phyloP scores from a whole-genome alignment of 2,113 vertebrate species.

The Ailuropoda melanoleuca region DNA sequence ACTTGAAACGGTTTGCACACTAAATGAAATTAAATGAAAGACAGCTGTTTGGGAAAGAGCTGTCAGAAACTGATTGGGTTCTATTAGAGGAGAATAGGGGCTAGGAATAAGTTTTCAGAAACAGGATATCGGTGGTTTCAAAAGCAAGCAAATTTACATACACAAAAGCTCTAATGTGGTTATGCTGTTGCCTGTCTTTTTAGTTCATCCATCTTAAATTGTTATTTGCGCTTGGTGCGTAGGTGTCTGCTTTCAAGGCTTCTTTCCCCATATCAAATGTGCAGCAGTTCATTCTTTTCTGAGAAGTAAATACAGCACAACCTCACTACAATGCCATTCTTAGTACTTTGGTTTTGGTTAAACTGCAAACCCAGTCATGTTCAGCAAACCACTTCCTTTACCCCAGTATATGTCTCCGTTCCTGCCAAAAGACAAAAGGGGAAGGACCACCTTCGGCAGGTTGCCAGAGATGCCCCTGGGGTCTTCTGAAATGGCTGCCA shows the following conservation, averaged over 20 bases:
- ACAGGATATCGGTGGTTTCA: constrained; percentile 67
- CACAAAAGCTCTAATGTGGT: constrained; percentile 22
- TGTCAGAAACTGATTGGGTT: constrained; percentile 76
- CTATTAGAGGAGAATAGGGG: constrained; percentile 68
- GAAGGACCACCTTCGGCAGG: constrained; percentile 24
- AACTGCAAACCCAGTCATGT: constrained; percentile 48
- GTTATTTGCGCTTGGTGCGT: constrained; percentile 57
- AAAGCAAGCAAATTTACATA: constrained; percentile 67
- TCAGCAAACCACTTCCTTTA: constrained; percentile 61
- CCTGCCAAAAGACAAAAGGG: not conserved
- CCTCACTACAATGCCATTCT: not conserved
- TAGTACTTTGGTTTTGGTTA: constrained; percentile 65
- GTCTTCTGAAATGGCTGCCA: constrained; percentile 38
- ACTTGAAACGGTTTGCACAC: constrained; percentile 75
- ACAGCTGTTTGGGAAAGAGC: constrained; percentile 79
- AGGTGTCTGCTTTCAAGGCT: constrained; percentile 69
- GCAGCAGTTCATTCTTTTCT: constrained; percentile 25
- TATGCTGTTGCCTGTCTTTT: constrained; percentile 53
- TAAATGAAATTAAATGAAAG: constrained; percentile 78
- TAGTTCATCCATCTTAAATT: constrained; percentile 53
- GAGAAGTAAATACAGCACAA: constrained; percentile 50
- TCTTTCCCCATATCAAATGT: constrained; percentile 53
- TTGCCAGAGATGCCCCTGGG: constrained; percentile 36
- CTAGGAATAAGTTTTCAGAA: constrained; percentile 67
- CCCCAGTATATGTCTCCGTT: not conserved